These are phyloP conservation scores for Coreoperca whiteheadi DNA, from an alignment of 2,113 vertebrate species.

Conservation along the genomic window DNA sequence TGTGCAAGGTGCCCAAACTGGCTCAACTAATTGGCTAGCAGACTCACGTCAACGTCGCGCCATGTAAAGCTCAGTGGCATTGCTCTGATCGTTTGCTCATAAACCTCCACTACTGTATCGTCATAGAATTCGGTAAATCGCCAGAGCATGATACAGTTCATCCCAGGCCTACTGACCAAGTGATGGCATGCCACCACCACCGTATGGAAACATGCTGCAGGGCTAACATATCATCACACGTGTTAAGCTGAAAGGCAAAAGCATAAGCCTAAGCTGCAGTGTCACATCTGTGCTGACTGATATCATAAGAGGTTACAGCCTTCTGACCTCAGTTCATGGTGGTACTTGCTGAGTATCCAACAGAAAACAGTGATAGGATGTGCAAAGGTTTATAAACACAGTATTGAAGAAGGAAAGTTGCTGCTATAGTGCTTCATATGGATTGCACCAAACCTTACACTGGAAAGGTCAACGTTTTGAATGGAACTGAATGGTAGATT, in stretches of 20 bases:
- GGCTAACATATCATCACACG: not conserved
- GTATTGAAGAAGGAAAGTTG: not conserved
- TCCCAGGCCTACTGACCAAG: not conserved
- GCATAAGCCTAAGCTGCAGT: slow-evolving; percentile 32
- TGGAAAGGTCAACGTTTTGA: slow-evolving; percentile 3
- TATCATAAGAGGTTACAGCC: not conserved
- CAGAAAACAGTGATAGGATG: not conserved
- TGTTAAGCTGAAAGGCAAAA: slow-evolving; percentile 32
- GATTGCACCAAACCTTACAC: not conserved
- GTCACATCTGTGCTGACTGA: slow-evolving; percentile 37
- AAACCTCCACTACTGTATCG: not conserved
- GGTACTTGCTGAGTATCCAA: not conserved
- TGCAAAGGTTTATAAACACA: not conserved
- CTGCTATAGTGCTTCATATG: too few relatives aligned
- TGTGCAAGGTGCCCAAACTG: not conserved
- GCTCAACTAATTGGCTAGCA: too few relatives aligned
- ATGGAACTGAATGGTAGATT: not conserved
- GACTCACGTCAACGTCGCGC: not conserved
- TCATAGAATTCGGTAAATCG: not conserved
- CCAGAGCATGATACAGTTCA: not conserved
- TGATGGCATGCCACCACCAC: not conserved
- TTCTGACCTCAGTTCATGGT: slow-evolving; percentile 31
- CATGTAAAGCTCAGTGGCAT: not conserved
- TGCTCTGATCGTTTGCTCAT: not conserved
- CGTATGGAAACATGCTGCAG: not conserved